These are phyloP conservation scores for Coelinius sp. DNA, from an alignment of 2,888 invertebrate species.

Conservation along the genomic window DNA sequence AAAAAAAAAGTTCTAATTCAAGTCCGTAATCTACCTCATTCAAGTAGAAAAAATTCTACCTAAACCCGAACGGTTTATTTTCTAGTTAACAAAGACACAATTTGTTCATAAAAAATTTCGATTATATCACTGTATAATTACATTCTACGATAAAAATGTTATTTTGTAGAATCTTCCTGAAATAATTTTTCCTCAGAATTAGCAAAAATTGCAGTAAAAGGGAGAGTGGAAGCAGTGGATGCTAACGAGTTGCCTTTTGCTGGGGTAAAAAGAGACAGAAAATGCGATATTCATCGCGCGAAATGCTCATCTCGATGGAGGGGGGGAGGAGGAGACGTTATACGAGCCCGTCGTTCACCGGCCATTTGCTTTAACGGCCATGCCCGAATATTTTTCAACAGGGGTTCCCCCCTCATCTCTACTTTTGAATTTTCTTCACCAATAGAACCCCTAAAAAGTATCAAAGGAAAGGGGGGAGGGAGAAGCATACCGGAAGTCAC, in stretches of 20 bases:
- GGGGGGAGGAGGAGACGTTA: conserved; percentile 37
- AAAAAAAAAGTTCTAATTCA: background rate
- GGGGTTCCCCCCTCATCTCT: conserved; percentile 30
- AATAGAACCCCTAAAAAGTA: background rate
- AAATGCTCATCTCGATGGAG: conserved; percentile 35
- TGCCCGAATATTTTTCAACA: conserved; percentile 58
- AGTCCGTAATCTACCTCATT: too few relatives aligned
- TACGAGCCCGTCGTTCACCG: conserved; percentile 47
- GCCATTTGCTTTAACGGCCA: conserved; percentile 61
- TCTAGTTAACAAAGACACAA: too few relatives aligned
- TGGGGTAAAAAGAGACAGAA: conserved; percentile 37
- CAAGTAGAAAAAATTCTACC: too few relatives aligned
- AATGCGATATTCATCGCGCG: conserved; percentile 44
- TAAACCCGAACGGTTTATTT: too few relatives aligned
- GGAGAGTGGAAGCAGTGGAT: conserved; percentile 26
- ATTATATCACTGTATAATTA: too few relatives aligned
- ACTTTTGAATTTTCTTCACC: conserved; percentile 18
- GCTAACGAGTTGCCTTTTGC: conserved; percentile 44
- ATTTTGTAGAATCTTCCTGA: conserved; percentile 27
- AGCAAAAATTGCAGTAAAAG: conserved; percentile 27
- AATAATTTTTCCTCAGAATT: conserved; percentile 30
- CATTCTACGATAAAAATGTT: conserved; percentile 26
- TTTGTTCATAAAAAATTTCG: too few relatives aligned
- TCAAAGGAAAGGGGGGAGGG: background rate
- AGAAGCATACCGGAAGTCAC: conserved; percentile 15